Evolutionary conservation across 2,113 vertebrate genomes (phyloP), one percentile per base, ranked within the genome.

Genomic region (Mesembrinibis cayennensis): DNA sequence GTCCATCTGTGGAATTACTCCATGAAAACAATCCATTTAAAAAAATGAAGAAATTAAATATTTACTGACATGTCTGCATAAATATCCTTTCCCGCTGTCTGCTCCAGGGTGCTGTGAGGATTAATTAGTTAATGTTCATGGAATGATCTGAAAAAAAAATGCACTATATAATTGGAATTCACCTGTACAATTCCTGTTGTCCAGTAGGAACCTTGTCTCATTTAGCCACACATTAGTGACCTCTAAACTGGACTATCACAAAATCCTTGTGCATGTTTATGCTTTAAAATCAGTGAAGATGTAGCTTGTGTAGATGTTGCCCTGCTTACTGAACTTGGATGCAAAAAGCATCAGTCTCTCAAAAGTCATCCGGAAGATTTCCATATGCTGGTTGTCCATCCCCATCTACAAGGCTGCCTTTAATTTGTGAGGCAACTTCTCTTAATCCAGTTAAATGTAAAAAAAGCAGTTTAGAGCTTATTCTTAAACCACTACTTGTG

Each of bases 381-480:
- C 21, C 32, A 0, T 1, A 0, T 65, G 29, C 6, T 47, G 7
- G 14, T 40, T 76, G 23, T 21, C 38, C 34, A 15, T n/a, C 40
- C 10, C 20, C 2, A 38, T 11, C 22, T 44, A 13, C 14, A 55
- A 63, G 6, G 5, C 11, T 65, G 29, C 3, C 26, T 67, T 82
- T 67, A 63, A 38, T 40, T 72, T 52, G 17, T 65, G 44, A 79
- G 23, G 11, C 10, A 85, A 17, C 7, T 55, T 87, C 26, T 36
- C 27, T 86, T 40, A 40, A 77, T 44, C 23, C 15, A 36, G 11
- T 34, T 52, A 7, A 4, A 12, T 16, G 9, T 4, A 56, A 74
- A 70, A 42, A 70, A 18, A 9, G 0, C 20, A 26, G 12, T 66
- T 55, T 38, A 34, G 40, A 66, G 3, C 2, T 55, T 71, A 50